A percentile compares a stretch with the other conserved stretches of the same genome.
Evolutionary conservation across 2,113 vertebrate species (phyloP).

Genomic region (Protomyctophum bolini): DNA sequence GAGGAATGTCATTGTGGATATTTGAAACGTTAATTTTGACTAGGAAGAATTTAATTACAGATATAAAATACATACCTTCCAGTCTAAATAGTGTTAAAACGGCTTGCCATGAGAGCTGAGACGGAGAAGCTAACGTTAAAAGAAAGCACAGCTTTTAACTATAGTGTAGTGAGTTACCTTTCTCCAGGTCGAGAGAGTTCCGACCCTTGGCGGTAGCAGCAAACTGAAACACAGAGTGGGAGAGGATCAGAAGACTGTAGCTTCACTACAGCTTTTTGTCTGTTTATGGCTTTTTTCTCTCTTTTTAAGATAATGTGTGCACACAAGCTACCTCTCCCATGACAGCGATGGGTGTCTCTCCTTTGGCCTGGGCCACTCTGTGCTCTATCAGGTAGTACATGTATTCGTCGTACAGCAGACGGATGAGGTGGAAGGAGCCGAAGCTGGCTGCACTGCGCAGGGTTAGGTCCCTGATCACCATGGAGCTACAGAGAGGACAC

Average conservation of each 20-base stretch:
- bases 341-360: slow-evolving; percentile 90
- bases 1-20: too few species aligned
- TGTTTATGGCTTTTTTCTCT: not conserved
- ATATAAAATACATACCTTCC: too few species aligned
- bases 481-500: slow-evolving; percentile 78
- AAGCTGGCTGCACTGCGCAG: slow-evolving; percentile 92
- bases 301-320: not conserved
- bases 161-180: slow-evolving; percentile 75
- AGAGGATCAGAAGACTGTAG: not conserved
- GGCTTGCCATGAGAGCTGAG: too few species aligned
- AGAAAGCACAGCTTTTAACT: too few species aligned
- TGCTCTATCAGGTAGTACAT: slow-evolving; percentile 97
- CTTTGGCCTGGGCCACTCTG: slow-evolving; percentile 88
- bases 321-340: slow-evolving; percentile 86
- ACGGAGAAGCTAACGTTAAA: too few species aligned
- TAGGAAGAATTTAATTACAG: too few species aligned
- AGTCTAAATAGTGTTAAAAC: too few species aligned
- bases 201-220: slow-evolving; percentile 81
- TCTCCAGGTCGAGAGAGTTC: slow-evolving; percentile 82
- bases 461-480: slow-evolving; percentile 93
- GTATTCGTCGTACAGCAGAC: slow-evolving; percentile 91
- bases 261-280: not conserved
- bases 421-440: slow-evolving; percentile 92
- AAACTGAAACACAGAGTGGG: slow-evolving; percentile 75
- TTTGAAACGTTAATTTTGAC: too few species aligned